phyloP scores from a whole-genome alignment of 2,888 invertebrate species.

The Balanococcus diminutus region DNA sequence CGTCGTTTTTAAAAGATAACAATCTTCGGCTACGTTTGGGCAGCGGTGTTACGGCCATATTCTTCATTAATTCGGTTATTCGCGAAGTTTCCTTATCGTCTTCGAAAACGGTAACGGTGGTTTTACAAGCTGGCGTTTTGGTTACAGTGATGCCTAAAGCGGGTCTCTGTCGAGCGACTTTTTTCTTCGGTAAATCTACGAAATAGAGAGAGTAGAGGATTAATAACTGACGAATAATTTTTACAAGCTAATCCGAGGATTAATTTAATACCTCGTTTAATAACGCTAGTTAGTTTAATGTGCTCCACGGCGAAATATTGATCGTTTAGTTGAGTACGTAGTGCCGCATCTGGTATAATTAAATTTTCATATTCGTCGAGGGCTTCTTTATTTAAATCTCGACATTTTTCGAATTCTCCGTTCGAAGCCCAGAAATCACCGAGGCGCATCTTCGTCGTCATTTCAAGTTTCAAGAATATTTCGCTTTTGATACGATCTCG shows the following conservation, averaged over 20 bases:
- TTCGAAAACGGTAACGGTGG: neutral
- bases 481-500: neutral
- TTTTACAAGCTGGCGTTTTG: neutral
- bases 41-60: neutral
- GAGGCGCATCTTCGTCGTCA: neutral
- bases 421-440: slow-evolving; percentile 21
- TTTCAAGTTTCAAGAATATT: neutral
- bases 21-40: neutral
- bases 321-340: neutral
- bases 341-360: neutral
- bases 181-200: neutral
- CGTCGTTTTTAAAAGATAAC: slow-evolving; percentile 12
- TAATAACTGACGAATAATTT: neutral
- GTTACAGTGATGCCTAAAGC: neutral
- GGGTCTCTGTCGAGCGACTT: neutral
- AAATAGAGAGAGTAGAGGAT: neutral
- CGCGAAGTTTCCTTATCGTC: neutral
- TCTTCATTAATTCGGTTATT: neutral
- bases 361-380: neutral
- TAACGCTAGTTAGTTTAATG: neutral
- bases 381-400: neutral
- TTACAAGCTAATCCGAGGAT: neutral
- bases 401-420: neutral
- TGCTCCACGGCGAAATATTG: neutral
- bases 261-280: neutral